Conservation (phyloP, 2,797 vertebrate genomes). For the Tamandua tetradactyla region DNA sequence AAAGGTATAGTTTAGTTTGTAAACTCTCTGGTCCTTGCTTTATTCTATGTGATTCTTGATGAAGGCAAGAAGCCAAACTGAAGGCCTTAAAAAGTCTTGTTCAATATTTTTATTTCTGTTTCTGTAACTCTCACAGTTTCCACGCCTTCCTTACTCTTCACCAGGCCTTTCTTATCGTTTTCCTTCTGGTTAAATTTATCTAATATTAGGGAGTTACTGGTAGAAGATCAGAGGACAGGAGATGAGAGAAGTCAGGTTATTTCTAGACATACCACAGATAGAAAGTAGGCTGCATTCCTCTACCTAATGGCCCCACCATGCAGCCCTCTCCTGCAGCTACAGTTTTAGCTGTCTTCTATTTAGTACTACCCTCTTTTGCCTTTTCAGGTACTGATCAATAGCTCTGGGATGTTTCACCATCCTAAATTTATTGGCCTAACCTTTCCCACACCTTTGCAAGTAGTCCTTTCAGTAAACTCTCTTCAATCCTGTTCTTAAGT, state of each 20-base stretch:
- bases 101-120: neutral
- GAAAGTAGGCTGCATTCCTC: accelerated
- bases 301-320: accelerated
- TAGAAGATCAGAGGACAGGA: neutral
- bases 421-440: neutral
- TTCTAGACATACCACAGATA: accelerated
- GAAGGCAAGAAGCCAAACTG: neutral
- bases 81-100: neutral
- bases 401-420: neutral
- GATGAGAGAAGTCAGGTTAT: neutral
- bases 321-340: neutral
- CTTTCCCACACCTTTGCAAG: neutral
- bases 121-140: neutral
- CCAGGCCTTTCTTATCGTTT: accelerated
- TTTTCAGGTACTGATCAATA: neutral
- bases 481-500: neutral
- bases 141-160: accelerated
- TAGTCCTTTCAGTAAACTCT: neutral
- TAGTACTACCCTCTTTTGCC: neutral
- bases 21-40: neutral
- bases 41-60: neutral
- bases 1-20: neutral
- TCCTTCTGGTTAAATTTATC: neutral
- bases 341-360: neutral
- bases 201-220: too few species aligned